Base-by-base conservation (phyloP, 2,113 vertebrate species). In the Sialia sialis region DNA sequence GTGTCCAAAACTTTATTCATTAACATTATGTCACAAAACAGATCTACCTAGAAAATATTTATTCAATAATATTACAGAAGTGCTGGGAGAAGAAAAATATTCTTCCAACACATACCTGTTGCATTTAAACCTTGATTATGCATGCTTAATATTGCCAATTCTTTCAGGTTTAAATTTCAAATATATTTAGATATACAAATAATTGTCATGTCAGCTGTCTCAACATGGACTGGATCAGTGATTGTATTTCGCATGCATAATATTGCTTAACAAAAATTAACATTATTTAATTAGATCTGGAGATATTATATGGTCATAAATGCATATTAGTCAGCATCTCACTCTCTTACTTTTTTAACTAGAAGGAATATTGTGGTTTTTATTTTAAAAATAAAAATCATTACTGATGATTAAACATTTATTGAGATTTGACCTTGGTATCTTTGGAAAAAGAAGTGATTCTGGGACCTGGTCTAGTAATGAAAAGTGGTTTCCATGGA, bases 121-220 rank as follows among this genome's bases (percentile, higher is more conserved):
- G 52, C 46, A 76, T 84, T 93, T 94, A 95, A 89, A 96, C 23
- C 68, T 93, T 90, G 39, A 81, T 95, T 95, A 78, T 93, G 55
- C 55, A 60, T 70, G 25, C 46, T 91, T 91, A 93, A 77, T 93
- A 74, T 59, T 90, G 78, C 60, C 39, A 91, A 49, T 91, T 93
- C 70, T 93, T 93, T 68, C 36, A 56, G 88, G 62, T 89, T 96
- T 92, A 90, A 93, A 91, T 95, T 95, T 93, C 59, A 93, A 55
- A 87, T 80, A 79, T 55, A 44, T 38, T 92, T 76, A 73, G 72
- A 90, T 89, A n/a, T 38, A 92, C 54, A 91, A 94, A 74, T 89
- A 89, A 82, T 95, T 82, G 86, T 79, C 44, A 59, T 9, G 17
- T 83, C 84, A 41, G 7, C 62, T 80, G 34, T 79, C 66, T 95